Percentiles rank a stretch among this genome's conserved stretches.
These are phyloP conservation scores for Stegodyphus mimosarum DNA, from an alignment of 1,140 invertebrate genomes.

Conservation along the genomic window DNA sequence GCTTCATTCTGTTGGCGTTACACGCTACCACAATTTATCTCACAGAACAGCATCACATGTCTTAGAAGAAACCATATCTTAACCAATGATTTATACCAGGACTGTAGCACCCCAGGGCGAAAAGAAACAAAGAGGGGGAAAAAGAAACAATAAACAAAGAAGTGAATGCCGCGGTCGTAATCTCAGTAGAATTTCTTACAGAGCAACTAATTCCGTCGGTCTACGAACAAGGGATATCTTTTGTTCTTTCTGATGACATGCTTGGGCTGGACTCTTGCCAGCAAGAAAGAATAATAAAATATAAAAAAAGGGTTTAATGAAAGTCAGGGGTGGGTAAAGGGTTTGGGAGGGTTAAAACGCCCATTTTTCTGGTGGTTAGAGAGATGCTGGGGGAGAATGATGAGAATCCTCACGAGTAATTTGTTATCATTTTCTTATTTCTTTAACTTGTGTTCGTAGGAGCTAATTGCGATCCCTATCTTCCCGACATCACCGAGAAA, in stretches of 20 bases:
- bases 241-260: conserved; percentile 49
- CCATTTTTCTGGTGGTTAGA: conserved; percentile 26
- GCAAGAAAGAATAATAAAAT: too few species aligned
- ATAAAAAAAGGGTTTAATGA: conserved; percentile 32
- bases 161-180: conserved; percentile 6
- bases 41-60: neutral
- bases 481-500: neutral
- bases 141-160: conserved; percentile 21
- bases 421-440: conserved; percentile 23
- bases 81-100: conserved; percentile 24
- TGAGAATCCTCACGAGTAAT: conserved; percentile 30
- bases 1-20: too few species aligned
- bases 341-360: conserved; percentile 1
- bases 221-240: conserved; percentile 36
- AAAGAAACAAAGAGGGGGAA: neutral
- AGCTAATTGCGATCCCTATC: neutral
- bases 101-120: neutral
- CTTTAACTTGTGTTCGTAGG: neutral
- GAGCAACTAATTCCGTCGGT: conserved; percentile 32
- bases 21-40: too few species aligned
- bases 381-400: neutral
- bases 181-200: conserved; percentile 29
- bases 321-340: neutral
- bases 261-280: conserved; percentile 23
- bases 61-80: conserved; percentile 14